Base-by-base conservation (phyloP, 1,140 invertebrate genomes). In the Hylaeus anthracinus region DNA sequence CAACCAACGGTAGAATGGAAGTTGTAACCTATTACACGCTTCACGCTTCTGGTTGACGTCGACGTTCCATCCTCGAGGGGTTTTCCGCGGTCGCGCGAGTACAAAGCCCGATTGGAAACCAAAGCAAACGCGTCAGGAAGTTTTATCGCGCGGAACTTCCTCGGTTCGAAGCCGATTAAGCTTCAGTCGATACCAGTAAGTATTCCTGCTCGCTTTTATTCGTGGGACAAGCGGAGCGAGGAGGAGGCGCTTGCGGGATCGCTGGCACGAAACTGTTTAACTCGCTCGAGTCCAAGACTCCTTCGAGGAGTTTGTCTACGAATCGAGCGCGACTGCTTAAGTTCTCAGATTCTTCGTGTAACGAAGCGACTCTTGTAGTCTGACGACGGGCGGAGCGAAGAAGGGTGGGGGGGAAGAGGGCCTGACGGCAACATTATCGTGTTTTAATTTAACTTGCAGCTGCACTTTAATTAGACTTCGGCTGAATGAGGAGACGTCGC, bases 401-500 rank as follows among this genome's bases (percentile, higher is more conserved):
- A 45, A 5, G 43, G 3, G 51, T 9, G 51, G 45, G 6, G 39
- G 60, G 45, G 64, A 26, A 58, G 43, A 64, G 66, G 73, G 67
- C 53, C 70, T 63, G 67, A 60, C 71, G 83, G 87, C 82, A 90
- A 90, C 89, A 90, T 90, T 90, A 90, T 90, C 89, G 88, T 89
- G 85, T 90, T 90, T 90, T 90, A 90, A 90, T 90, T 90, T 90
- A 90, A 90, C 89, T 90, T 90, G 87, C 87, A 86, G 88, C 90
- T 90, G 87, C 87, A 90, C 89, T 90, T 90, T 90, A 90, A 90
- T 90, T 90, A 90, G 90, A 90, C 85, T 90, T 90, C 72, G 89
- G 51, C 76, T 83, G 87, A 88, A 88, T 88, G 82, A 90, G 81
- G 74, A 88, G 86, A 87, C 76, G 82, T 67, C 79, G 86, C 76